Evolutionary conservation across 2,797 vertebrate genomes (phyloP).

Genomic region (Spinus olivaceus): DNA sequence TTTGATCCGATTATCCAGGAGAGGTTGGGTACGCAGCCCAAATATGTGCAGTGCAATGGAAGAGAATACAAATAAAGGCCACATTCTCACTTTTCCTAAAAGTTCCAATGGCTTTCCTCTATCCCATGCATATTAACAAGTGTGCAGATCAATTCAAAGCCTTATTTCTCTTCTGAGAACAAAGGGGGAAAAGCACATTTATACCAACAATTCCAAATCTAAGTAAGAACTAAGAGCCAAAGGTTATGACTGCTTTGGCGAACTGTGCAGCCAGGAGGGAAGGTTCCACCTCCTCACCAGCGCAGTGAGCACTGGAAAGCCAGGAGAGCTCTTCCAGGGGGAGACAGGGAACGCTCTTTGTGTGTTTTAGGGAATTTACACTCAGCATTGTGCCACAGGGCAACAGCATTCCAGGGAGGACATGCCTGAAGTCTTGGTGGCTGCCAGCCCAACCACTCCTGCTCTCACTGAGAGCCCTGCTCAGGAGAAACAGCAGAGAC

Average conservation of each 20-base stretch:
- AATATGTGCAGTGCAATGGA: neutral
- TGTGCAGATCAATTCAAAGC: neutral
- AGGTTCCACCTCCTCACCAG: neutral
- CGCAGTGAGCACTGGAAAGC: neutral
- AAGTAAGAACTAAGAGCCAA: neutral
- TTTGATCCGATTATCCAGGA: slow-evolving; percentile 33
- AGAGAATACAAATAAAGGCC: neutral
- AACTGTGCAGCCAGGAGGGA: neutral
- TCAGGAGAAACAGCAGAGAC: neutral
- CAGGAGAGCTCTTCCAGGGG: neutral
- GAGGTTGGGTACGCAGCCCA: neutral
- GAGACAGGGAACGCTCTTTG: neutral
- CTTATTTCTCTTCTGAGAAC: neutral
- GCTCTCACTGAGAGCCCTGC: neutral
- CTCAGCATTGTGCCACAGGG: neutral
- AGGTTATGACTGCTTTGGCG: neutral
- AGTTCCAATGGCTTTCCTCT: neutral
- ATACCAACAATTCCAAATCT: neutral
- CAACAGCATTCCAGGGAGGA: accelerated
- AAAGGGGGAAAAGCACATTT: neutral
- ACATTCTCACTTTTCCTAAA: neutral
- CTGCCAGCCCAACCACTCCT: neutral
- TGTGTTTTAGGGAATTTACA: neutral
- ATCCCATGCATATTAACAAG: neutral
- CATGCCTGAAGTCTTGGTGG: neutral